phyloP scores from a whole-genome alignment of 2,888 invertebrate genomes.

The Pristionchus fissidentatus region DNA sequence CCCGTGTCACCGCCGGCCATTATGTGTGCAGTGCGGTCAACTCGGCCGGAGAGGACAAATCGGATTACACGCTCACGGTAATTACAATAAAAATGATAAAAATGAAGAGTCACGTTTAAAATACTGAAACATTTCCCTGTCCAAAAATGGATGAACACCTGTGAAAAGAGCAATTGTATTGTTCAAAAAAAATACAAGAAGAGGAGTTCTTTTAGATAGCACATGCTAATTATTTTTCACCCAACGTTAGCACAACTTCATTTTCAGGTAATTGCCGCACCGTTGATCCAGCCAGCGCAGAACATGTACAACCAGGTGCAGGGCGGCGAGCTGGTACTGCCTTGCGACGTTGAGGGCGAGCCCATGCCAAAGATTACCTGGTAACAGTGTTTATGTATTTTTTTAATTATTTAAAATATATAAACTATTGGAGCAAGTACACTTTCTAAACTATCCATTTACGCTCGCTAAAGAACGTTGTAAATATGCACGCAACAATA shows the following conservation, averaged over 20 bases:
- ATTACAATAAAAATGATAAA: not conserved
- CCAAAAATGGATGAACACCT: too few species aligned
- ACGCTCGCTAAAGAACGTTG: too few species aligned
- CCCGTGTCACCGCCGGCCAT: constrained; percentile 75
- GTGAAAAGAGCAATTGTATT: too few species aligned
- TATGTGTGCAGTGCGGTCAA: constrained; percentile 82
- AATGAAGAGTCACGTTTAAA: too few species aligned
- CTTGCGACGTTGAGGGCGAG: constrained; percentile 68
- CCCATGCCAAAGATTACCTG: constrained; percentile 69
- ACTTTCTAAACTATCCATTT: too few species aligned
- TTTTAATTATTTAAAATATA: not conserved
- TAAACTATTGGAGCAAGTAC: too few species aligned
- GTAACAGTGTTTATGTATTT: constrained; percentile 49
- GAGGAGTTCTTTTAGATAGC: too few species aligned
- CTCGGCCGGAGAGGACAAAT: constrained; percentile 79
- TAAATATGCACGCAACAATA: too few species aligned
- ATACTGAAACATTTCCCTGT: too few species aligned
- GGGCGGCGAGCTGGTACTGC: constrained; percentile 67
- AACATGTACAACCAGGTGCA: constrained; percentile 70
- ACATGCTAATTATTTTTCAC: not conserved
- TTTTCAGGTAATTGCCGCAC: constrained; percentile 59
- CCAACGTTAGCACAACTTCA: not conserved
- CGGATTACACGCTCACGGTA: constrained; percentile 2
- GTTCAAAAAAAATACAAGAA: not conserved
- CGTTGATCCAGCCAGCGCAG: constrained; percentile 68